Evolutionary conservation across 1,140 invertebrate species (phyloP).

Genomic region (Andricus grossulariae): DNA sequence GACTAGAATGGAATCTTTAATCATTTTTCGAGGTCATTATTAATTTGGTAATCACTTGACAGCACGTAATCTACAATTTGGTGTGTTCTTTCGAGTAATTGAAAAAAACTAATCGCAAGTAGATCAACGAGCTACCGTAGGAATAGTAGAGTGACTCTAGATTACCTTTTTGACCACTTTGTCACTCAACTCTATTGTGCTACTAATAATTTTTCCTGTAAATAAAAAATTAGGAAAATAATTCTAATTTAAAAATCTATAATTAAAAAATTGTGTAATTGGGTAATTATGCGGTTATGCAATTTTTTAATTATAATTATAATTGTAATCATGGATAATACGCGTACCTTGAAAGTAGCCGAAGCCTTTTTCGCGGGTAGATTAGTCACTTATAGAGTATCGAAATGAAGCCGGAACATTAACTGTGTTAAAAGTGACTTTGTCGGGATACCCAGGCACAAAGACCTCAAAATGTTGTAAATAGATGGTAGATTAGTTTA

Average conservation of each 20-base stretch:
- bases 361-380: conserved; percentile 57
- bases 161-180: conserved; percentile 13
- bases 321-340: conserved; percentile 57
- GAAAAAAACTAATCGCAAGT: conserved; percentile 16
- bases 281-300: background rate
- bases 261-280: background rate
- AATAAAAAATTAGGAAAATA: background rate
- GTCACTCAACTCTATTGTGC: conserved; percentile 2
- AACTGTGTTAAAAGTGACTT: conserved; percentile 35
- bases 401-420: conserved; percentile 38
- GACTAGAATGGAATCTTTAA: too few relatives aligned
- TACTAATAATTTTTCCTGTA: background rate
- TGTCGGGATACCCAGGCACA: conserved; percentile 39
- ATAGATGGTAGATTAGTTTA: conserved; percentile 42
- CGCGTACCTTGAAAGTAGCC: conserved; percentile 67
- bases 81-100: background rate
- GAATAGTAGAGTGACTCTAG: conserved; percentile 6
- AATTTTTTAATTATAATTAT: conserved; percentile 50
- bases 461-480: conserved; percentile 42
- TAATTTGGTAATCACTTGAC: background rate
- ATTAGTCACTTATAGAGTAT: conserved; percentile 26
- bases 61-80: background rate
- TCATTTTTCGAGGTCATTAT: too few relatives aligned
- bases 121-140: conserved; percentile 21
- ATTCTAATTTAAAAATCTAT: background rate